Evolutionary conservation across 2,113 vertebrate genomes (phyloP).

Genomic region (Tor tambroides): DNA sequence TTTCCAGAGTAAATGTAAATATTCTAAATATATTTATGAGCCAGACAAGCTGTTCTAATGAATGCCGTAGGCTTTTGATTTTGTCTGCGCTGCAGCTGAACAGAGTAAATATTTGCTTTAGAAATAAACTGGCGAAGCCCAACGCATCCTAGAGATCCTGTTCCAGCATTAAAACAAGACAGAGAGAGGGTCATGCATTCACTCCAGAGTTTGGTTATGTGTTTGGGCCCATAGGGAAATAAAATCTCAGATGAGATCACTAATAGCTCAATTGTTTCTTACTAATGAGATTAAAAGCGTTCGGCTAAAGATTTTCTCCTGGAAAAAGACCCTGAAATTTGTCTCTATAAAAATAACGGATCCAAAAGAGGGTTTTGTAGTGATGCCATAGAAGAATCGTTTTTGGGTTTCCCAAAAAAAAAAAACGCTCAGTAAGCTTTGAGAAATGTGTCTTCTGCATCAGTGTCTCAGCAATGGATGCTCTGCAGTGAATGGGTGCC

Average conservation of each 20-base stretch:
- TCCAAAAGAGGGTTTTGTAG: too few relatives aligned
- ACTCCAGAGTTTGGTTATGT: background rate
- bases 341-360: background rate
- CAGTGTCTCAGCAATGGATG: too few relatives aligned
- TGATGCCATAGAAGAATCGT: too few relatives aligned
- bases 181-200: too few relatives aligned
- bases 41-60: conserved; percentile 28
- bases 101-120: conserved; percentile 21
- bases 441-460: too few relatives aligned
- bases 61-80: conserved; percentile 14
- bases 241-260: background rate
- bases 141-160: background rate
- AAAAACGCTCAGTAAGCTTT: too few relatives aligned
- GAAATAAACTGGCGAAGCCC: background rate
- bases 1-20: conserved; percentile 16
- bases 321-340: background rate
- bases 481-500: too few relatives aligned
- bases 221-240: background rate
- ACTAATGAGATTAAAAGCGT: background rate
- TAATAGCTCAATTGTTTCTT: background rate
- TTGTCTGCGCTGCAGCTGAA: background rate
- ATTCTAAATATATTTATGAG: conserved; percentile 26
- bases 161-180: background rate
- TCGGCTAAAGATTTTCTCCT: background rate
- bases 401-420: too few relatives aligned